Conservation (phyloP, 2,888 invertebrate genomes). For the Caradrina kadenii region DNA sequence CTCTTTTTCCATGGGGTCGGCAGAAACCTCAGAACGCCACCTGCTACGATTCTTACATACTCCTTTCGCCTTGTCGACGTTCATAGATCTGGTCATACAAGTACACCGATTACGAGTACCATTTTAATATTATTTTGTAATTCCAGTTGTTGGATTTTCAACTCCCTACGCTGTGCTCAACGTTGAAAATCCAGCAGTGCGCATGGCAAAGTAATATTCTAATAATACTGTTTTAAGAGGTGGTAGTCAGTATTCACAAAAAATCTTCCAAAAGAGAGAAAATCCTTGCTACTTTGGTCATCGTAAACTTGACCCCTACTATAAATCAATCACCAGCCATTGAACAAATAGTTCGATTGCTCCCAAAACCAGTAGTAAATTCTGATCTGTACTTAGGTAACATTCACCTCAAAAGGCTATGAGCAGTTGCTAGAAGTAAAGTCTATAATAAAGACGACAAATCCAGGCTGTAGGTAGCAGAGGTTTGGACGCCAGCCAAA, state of each 20-base stretch:
- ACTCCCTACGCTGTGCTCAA: too few species aligned
- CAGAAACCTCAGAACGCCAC: too few species aligned
- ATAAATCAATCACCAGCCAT: slow-evolving; percentile 10
- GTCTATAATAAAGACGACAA: slow-evolving; percentile 75
- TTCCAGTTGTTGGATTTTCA: too few species aligned
- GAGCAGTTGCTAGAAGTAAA: slow-evolving; percentile 64
- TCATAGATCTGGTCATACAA: too few species aligned
- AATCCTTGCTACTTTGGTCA: neutral
- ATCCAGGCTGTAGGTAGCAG: slow-evolving; percentile 68
- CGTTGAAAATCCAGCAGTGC: too few species aligned
- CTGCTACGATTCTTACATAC: too few species aligned
- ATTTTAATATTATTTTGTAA: too few species aligned
- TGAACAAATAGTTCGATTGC: slow-evolving; percentile 8
- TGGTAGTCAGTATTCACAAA: neutral
- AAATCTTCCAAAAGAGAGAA: neutral
- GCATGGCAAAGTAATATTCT: too few species aligned
- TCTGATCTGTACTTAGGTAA: slow-evolving; percentile 37
- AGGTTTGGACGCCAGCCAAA: slow-evolving; percentile 77
- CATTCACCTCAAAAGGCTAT: slow-evolving; percentile 57
- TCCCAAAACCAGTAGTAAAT: slow-evolving; percentile 27
- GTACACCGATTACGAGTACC: too few species aligned
- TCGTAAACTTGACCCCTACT: slow-evolving; percentile 20
- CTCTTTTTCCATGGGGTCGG: too few species aligned
- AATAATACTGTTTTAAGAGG: too few species aligned
- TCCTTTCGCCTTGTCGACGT: too few species aligned